These are phyloP conservation scores for Seriola rivoliana DNA, from an alignment of 2,113 vertebrate genomes.

Conservation along the genomic window DNA sequence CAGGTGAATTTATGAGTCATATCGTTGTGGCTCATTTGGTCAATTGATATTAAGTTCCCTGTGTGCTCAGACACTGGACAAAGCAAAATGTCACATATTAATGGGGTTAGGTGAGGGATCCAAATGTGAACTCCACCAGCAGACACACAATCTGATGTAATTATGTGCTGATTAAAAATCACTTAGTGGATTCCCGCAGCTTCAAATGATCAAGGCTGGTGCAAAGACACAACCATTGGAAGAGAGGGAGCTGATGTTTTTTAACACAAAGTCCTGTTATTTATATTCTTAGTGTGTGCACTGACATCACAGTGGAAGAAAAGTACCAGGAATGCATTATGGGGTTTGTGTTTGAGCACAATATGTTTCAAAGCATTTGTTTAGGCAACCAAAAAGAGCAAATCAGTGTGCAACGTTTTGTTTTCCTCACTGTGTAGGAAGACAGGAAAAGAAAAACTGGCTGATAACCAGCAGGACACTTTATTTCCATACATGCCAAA, in stretches of 20 bases:
- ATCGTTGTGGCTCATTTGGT: conserved; percentile 28
- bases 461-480: conserved; percentile 25
- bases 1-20: conserved; percentile 13
- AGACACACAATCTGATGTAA: conserved; percentile 34
- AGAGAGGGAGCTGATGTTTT: background rate
- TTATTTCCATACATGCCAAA: conserved; percentile 54
- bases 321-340: background rate
- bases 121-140: conserved; percentile 17
- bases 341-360: background rate
- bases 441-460: conserved; percentile 3
- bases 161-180: conserved; percentile 54
- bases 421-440: conserved; percentile 6
- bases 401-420: background rate
- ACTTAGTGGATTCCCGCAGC: conserved; percentile 36
- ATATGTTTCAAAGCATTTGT: conserved; percentile 8
- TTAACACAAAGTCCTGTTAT: conserved; percentile 9
- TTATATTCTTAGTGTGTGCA: background rate
- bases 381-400: conserved; percentile 8
- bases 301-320: background rate
- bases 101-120: conserved; percentile 23
- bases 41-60: conserved; percentile 12
- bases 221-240: conserved; percentile 1
- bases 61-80: background rate
- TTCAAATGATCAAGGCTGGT: conserved; percentile 28
- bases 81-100: conserved; percentile 11